A percentile compares a stretch with the other conserved stretches of the same genome.
phyloP scores from a whole-genome alignment of 2,888 invertebrate species.

The Yponomeuta sedellus region DNA sequence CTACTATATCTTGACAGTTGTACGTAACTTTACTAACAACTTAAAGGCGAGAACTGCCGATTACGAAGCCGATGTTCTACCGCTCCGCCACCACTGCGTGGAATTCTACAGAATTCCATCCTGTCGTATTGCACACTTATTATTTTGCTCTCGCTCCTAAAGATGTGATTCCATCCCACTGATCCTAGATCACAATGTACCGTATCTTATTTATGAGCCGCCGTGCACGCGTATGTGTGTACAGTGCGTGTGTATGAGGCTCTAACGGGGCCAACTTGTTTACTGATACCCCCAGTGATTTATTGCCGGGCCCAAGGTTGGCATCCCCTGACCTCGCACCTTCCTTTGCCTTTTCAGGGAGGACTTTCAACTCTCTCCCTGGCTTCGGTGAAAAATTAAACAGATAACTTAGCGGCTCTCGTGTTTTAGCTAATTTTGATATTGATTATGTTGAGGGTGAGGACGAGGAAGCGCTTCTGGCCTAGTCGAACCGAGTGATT shows the following conservation, averaged over 20 bases:
- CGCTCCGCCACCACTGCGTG: too few species aligned
- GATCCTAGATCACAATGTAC: neutral
- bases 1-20: too few species aligned
- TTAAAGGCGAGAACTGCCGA: too few species aligned
- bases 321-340: constrained; percentile 6
- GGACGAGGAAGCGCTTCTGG: too few species aligned
- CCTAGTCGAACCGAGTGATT: too few species aligned
- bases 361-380: constrained; percentile 2
- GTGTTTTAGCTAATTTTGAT: neutral
- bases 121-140: neutral
- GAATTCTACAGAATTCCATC: too few species aligned
- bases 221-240: neutral
- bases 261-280: constrained; percentile 30
- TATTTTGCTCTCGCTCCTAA: neutral
- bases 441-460: neutral
- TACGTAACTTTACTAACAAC: too few species aligned
- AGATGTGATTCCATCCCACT: neutral
- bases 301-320: constrained; percentile 33
- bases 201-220: neutral
- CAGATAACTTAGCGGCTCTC: neutral
- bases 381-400: neutral
- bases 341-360: constrained; percentile 8
- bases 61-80: too few species aligned
- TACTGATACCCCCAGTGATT: constrained; percentile 43
- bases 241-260: constrained; percentile 18